A percentile compares a stretch with the other conserved stretches of the same genome.
Evolutionary conservation across 2,797 vertebrate species (phyloP).

Genomic region (Thalassophryne amazonica): DNA sequence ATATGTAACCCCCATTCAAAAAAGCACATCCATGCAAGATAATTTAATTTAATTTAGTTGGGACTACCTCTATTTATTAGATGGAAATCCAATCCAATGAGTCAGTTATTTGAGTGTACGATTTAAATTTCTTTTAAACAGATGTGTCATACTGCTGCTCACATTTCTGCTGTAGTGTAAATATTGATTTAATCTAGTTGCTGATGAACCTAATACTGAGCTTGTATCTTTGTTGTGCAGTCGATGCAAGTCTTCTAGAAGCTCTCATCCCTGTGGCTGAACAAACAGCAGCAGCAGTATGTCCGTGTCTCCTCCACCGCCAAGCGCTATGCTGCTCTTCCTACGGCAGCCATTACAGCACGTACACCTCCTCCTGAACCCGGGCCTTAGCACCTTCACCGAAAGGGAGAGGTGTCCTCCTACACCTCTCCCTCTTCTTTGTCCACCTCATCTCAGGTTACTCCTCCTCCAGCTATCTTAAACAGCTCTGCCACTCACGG

Average conservation of each 20-base stretch:
- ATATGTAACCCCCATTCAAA: too few species aligned
- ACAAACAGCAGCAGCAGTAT: constrained; percentile 77
- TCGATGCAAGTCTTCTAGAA: constrained; percentile 84
- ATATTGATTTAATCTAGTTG: constrained; percentile 35
- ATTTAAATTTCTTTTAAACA: too few species aligned
- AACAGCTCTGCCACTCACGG: constrained; percentile 59
- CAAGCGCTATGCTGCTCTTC: constrained; percentile 87
- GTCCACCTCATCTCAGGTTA: constrained; percentile 81
- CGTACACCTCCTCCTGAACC: constrained; percentile 86
- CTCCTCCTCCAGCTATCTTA: constrained; percentile 84
- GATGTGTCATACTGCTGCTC: constrained; percentile 12
- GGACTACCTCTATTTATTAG: too few species aligned
- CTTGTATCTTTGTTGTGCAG: constrained; percentile 72
- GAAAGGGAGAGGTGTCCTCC: constrained; percentile 82
- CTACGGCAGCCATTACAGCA: constrained; percentile 88
- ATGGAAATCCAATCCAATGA: too few species aligned
- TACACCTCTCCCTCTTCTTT: constrained; percentile 82
- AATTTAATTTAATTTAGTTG: too few species aligned
- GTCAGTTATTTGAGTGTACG: too few species aligned
- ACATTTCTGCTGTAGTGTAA: constrained; percentile 18
- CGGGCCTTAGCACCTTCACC: constrained; percentile 81
- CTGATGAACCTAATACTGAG: constrained; percentile 37
- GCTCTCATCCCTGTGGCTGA: constrained; percentile 67
- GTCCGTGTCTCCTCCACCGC: constrained; percentile 94
- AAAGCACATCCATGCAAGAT: too few species aligned